Evolutionary conservation across 2,113 vertebrate genomes (phyloP).

Genomic region (Elachura formosa): DNA sequence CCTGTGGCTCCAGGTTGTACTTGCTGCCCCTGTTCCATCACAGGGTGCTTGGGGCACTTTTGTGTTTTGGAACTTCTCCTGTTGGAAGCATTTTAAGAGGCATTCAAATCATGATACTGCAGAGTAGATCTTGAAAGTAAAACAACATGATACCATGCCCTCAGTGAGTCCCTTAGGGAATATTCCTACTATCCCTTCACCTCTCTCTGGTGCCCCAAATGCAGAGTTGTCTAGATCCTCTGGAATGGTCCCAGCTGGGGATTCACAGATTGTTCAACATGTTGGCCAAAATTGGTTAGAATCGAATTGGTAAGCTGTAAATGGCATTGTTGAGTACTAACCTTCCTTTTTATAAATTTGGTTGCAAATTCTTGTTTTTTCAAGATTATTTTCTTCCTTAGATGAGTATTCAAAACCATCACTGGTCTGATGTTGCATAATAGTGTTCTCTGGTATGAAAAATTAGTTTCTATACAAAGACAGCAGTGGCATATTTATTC

Average conservation of each 20-base stretch:
- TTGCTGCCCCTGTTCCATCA: neutral
- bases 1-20: neutral
- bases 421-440: neutral
- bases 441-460: neutral
- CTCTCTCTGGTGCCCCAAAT: neutral
- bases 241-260: neutral
- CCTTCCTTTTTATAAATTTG: neutral
- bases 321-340: neutral
- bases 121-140: neutral
- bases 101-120: neutral
- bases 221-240: neutral
- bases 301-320: neutral
- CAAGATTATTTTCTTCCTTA: neutral
- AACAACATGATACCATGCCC: neutral
- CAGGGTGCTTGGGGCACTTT: fast-evolving
- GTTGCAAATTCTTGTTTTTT: neutral
- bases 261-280: neutral
- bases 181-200: neutral
- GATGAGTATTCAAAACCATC: neutral
- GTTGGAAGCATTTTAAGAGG: neutral
- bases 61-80: neutral
- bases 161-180: neutral
- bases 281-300: neutral
- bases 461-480: neutral
- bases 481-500: neutral